Base-by-base conservation (phyloP, 2,113 vertebrate genomes). In the Lanius ludovicianus region DNA sequence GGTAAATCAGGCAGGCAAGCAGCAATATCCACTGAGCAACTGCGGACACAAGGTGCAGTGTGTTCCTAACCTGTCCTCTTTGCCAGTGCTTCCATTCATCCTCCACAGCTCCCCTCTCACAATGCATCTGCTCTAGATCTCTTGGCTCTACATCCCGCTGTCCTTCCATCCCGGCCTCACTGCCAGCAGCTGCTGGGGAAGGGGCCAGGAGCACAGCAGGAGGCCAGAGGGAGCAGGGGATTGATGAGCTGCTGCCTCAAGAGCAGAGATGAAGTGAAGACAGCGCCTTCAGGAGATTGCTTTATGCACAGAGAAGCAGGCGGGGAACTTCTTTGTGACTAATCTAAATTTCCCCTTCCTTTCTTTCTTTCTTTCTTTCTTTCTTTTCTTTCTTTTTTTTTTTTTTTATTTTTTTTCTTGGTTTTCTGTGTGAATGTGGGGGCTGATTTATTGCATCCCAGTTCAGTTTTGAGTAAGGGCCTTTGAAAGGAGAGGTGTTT, bases 301-400 rank as follows among this genome's bases (percentile, higher is more conserved):
- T 98, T 98, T 98, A 98, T 95, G 96, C 74, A 52, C 91, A 57
- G 57, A 97, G 95, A 73, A 74, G 87, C 98, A 98, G 98, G 98
- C 97, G 97, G 98, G 98, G 95, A 98, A 98, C 97, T 98, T 98
- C 98, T 98, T 97, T 97, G 98, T 98, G 98, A 98, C 98, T 98
- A 98, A 98, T 98, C 96, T 98, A 93, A 98, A 98, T 98, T 98
- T 98, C 97, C 98, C 97, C 97, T 98, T 98, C 97, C 96, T 97
- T 98, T 73, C 96, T 96, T 98, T 5, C 95, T 95, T 97, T 78
- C 42, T 84, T 82, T 93, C 33, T 82, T 84, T 71, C 8, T 42
- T 79, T 87, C 2, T 1, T 53, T 49, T 13, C 3, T 71, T 47
- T 2, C 16, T 50, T 23, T 3, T 63, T 19, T 21, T 13, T 27